Conservation (phyloP, 2,888 invertebrate species). For the Dermolepida albohirtum region DNA sequence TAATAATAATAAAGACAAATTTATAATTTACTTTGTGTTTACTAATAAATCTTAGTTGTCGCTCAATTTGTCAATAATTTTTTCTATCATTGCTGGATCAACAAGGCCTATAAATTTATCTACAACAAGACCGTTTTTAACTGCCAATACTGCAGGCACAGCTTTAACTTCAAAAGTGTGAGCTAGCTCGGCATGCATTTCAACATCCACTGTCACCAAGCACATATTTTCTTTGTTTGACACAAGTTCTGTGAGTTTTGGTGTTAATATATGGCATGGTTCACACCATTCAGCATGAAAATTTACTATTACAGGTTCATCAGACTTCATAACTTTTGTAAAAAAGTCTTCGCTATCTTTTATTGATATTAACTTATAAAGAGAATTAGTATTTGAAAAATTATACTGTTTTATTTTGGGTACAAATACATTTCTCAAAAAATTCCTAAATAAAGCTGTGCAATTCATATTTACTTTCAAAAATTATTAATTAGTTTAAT, state of each 20-base stretch:
- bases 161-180: constrained; percentile 87
- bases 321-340: constrained; percentile 85
- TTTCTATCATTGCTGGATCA: constrained; percentile 83
- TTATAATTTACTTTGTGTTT: too few species aligned
- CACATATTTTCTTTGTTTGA: constrained; percentile 79
- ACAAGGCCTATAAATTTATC: constrained; percentile 91
- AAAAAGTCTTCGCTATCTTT: constrained; percentile 83
- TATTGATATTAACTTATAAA: constrained; percentile 67
- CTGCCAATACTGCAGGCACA: constrained; percentile 85
- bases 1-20: too few species aligned
- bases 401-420: constrained; percentile 25
- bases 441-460: constrained; percentile 16
- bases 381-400: constrained; percentile 49
- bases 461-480: constrained; percentile 47
- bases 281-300: constrained; percentile 94
- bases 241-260: constrained; percentile 82
- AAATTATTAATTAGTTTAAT: constrained; percentile 65
- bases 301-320: constrained; percentile 88
- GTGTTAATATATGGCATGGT: constrained; percentile 88
- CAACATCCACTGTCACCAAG: constrained; percentile 85
- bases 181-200: constrained; percentile 83
- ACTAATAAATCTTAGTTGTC: constrained; percentile 45
- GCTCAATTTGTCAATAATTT: constrained; percentile 75
- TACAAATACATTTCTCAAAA: constrained; percentile 4
- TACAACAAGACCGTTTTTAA: constrained; percentile 83